Conservation (phyloP, 2,113 vertebrate species). For the Psammodynastes pulverulentus region DNA sequence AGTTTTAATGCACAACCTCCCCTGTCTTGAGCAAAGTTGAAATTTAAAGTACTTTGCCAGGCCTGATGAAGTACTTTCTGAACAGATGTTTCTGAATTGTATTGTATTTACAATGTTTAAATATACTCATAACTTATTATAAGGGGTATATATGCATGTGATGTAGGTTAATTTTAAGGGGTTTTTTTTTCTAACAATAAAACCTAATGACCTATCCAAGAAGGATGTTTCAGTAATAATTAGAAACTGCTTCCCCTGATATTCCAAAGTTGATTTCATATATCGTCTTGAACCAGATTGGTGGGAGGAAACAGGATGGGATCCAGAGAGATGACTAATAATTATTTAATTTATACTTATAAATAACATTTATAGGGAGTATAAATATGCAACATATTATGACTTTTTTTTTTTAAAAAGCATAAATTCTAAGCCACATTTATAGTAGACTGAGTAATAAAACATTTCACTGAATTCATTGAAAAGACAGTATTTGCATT, state of each 20-base stretch:
- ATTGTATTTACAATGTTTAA: background rate
- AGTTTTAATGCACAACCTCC: background rate
- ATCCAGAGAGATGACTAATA: background rate
- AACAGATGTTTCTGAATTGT: background rate
- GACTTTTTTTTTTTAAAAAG: background rate
- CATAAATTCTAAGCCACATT: conserved; percentile 7
- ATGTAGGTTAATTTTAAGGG: background rate
- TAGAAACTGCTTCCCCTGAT: background rate
- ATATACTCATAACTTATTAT: rapidly evolving
- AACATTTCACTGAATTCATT: background rate
- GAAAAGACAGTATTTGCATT: background rate
- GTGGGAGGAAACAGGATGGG: background rate
- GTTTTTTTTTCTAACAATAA: background rate
- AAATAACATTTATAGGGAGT: background rate
- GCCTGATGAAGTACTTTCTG: background rate
- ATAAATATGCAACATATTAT: background rate
- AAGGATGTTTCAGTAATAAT: background rate
- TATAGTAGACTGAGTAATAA: background rate
- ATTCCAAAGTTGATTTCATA: background rate
- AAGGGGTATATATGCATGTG: background rate
- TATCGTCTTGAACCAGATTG: background rate
- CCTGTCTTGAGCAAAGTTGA: background rate
- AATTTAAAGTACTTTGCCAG: background rate
- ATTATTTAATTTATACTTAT: background rate
- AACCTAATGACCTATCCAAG: background rate